phyloP scores from a whole-genome alignment of 2,113 vertebrate species.

The Cyanoderma ruficeps region DNA sequence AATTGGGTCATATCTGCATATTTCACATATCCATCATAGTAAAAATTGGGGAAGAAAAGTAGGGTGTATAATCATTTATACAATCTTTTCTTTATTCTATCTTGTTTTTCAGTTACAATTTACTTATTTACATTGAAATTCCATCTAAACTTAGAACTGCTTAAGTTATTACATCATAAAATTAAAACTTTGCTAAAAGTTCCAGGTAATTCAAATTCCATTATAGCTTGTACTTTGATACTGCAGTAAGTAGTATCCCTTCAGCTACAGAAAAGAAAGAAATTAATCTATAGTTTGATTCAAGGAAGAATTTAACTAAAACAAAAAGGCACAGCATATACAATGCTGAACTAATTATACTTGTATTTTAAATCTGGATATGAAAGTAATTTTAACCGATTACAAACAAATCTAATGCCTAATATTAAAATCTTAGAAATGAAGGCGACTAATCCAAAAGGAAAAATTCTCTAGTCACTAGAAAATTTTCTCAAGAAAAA shows the following conservation, averaged over 20 bases:
- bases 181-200: neutral
- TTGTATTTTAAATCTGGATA: neutral
- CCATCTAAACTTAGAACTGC: neutral
- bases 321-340: neutral
- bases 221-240: neutral
- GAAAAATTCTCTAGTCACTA: neutral
- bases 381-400: neutral
- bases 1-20: slow-evolving; percentile 1
- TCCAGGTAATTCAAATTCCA: neutral
- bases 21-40: neutral
- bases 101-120: neutral
- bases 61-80: neutral
- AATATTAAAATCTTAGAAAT: neutral
- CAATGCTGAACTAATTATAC: neutral
- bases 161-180: neutral
- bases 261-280: neutral
- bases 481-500: neutral
- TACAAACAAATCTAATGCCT: neutral
- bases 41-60: neutral
- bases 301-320: neutral
- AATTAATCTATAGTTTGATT: neutral
- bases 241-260: neutral
- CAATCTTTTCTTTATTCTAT: neutral
- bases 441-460: neutral
- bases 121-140: neutral